Evolutionary conservation across 2,113 vertebrate species (phyloP), one percentile per base, ranked within the genome.

Genomic region (Pangasianodon gigas): DNA sequence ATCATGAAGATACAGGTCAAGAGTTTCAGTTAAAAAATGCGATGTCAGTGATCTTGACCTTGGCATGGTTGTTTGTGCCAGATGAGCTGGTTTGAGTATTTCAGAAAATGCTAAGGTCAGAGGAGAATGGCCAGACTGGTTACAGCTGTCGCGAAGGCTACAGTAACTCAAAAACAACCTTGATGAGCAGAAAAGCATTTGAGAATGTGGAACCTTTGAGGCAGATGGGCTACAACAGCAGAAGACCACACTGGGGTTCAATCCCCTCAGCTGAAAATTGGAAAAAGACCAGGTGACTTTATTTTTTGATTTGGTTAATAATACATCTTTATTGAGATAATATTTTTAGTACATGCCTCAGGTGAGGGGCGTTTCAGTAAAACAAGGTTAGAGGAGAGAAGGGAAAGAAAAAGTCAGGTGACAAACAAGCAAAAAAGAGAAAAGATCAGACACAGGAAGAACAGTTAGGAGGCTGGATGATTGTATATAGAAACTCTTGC

Each of bases 261-360:
- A 37, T 37, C 16, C n/a, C 6, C 29, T 32, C 44, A 79, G 10
- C 24, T 6, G 26, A 79, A 79, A 29, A 79, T 41, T 41, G 56
- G 32, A 77, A 54, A 81, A 81, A 54, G 6, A 81, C 13, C 48
- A 32, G 14, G 48, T 29, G n/a, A 26, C 6, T 32, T 80, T 10
- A 2, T 69, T 71, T 86, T 69, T 71, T 86, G 65, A n/a, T 86
- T 86, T 86, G 91, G 92, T 95, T 94, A 92, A 92, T 94, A 77
- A 86, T 93, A 94, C 89, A 94, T 84, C 85, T 96, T 96, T 96
- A 96, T 96, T 96, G 74, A 92, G 48, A 91, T 85, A 67, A 92
- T 89, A 90, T 75, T 87, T 93, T 93, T 93, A 90, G 91, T 88
- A 85, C 87, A 93, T 93, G 89, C 92, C 48, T 93, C 91, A 92